phyloP scores from a whole-genome alignment of 2,797 vertebrate genomes.

The Coreius guichenoti region DNA sequence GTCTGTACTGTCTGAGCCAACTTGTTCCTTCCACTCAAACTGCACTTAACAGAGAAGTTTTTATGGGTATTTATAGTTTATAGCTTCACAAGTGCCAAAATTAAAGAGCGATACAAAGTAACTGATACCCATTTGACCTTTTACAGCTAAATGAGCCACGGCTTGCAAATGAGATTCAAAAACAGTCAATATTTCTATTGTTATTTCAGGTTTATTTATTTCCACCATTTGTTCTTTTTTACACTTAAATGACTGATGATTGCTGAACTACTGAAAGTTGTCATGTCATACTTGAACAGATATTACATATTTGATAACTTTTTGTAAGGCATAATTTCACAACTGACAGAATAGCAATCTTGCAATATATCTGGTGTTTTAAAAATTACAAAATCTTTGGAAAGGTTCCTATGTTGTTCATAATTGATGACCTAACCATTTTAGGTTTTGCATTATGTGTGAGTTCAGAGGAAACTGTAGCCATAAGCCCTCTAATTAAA shows the following conservation, averaged over 20 bases:
- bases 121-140: slow-evolving; percentile 23
- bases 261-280: neutral
- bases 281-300: neutral
- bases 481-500: slow-evolving; percentile 66
- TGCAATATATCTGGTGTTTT: neutral
- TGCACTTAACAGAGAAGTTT: slow-evolving; percentile 19
- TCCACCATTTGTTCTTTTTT: neutral
- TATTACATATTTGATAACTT: neutral
- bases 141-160: slow-evolving; percentile 12
- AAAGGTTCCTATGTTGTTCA: slow-evolving; percentile 18
- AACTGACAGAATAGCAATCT: neutral
- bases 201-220: neutral
- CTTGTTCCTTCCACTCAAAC: slow-evolving; percentile 26
- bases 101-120: slow-evolving; percentile 13
- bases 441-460: slow-evolving; percentile 52
- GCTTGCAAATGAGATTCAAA: slow-evolving; percentile 7
- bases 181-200: neutral
- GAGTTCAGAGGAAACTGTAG: slow-evolving; percentile 53
- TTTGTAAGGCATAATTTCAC: neutral
- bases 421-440: slow-evolving; percentile 38
- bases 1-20: slow-evolving; percentile 12
- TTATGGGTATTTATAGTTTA: slow-evolving; percentile 26
- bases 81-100: slow-evolving; percentile 8
- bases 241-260: neutral
- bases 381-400: neutral